Evolutionary conservation across 2,888 invertebrate genomes (phyloP).

Genomic region (Penaeus monodon): DNA sequence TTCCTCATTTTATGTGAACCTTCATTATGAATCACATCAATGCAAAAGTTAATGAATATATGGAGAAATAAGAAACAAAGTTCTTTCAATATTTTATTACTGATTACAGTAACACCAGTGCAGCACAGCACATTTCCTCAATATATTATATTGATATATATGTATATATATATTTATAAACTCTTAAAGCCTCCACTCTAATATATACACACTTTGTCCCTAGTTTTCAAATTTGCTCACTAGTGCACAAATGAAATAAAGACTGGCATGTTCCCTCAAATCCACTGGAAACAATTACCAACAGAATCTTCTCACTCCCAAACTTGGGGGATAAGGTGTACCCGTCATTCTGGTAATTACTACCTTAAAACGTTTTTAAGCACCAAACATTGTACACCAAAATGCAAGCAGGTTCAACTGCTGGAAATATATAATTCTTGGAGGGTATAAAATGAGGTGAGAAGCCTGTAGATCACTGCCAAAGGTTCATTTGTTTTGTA

Average conservation of each 20-base stretch:
- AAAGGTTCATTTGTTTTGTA: background rate
- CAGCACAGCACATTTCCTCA: slow-evolving; percentile 59
- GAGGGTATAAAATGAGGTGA: slow-evolving; percentile 17
- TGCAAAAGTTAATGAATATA: too few species aligned
- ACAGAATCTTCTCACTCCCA: background rate
- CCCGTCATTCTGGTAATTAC: slow-evolving; percentile 49
- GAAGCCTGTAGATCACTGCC: background rate
- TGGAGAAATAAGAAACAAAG: too few species aligned
- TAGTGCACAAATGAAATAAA: background rate
- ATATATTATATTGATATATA: slow-evolving; percentile 61
- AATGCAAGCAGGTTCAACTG: slow-evolving; percentile 23
- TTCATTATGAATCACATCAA: too few species aligned
- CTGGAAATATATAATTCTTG: slow-evolving; percentile 16
- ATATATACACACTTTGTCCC: slow-evolving; percentile 48
- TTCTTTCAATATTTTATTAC: slow-evolving; percentile 35
- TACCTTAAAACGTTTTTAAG: slow-evolving; percentile 29
- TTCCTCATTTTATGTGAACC: too few species aligned
- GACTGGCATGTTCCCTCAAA: background rate
- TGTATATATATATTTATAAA: slow-evolving; percentile 56
- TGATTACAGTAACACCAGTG: slow-evolving; percentile 60
- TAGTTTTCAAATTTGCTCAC: slow-evolving; percentile 31
- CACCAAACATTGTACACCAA: slow-evolving; percentile 50
- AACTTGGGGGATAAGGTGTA: slow-evolving; percentile 32
- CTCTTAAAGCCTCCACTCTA: slow-evolving; percentile 54
- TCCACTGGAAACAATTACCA: too few species aligned